These are phyloP conservation scores for Cataglyphis albicans DNA, from an alignment of 2,888 invertebrate species.

Conservation along the genomic window DNA sequence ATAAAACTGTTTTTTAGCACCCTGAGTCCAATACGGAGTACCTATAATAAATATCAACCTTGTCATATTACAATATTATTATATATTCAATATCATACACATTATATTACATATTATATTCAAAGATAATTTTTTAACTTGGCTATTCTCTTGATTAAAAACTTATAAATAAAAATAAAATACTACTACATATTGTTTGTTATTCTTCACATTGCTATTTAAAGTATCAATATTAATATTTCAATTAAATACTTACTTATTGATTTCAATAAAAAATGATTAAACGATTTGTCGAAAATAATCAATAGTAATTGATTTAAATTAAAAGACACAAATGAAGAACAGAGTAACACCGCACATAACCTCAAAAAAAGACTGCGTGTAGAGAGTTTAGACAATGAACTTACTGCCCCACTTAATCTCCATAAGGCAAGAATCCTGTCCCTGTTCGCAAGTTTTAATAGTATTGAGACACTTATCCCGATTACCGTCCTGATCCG, in stretches of 20 bases:
- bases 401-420: slow-evolving; percentile 96
- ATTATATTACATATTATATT: background rate
- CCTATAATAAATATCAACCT: slow-evolving; percentile 83
- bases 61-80: background rate
- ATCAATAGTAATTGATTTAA: background rate
- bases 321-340: background rate
- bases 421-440: slow-evolving; percentile 95
- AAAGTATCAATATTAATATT: background rate
- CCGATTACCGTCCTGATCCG: slow-evolving; percentile 95
- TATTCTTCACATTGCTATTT: background rate
- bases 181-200: background rate
- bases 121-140: background rate
- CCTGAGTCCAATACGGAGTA: slow-evolving; percentile 97
- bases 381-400: background rate
- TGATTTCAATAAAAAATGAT: slow-evolving; percentile 13
- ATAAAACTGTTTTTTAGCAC: slow-evolving; percentile 96
- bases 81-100: background rate
- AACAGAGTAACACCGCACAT: slow-evolving; percentile 16
- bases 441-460: slow-evolving; percentile 94
- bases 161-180: slow-evolving; percentile 15
- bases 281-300: background rate
- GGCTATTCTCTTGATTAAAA: background rate
- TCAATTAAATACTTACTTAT: background rate
- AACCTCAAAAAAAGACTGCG: slow-evolving; percentile 62
- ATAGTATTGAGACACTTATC: slow-evolving; percentile 97